Evolutionary conservation across 2,888 invertebrate species (phyloP).

Genomic region (Cryptus viduatorius): DNA sequence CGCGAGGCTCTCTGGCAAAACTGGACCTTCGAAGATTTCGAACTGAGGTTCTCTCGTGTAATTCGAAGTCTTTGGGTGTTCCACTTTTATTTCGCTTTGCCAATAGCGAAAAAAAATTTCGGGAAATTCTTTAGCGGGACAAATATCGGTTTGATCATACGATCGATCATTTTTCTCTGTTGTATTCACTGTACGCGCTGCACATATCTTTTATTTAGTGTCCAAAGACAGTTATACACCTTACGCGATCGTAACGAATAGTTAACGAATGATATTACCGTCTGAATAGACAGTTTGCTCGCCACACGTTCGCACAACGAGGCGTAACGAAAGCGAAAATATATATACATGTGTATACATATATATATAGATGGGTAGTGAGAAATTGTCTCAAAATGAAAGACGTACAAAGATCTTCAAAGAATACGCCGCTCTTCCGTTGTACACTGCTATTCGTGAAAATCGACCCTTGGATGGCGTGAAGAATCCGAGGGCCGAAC

Average conservation of each 20-base stretch:
- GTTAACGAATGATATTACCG: not conserved
- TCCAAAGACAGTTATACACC: not conserved
- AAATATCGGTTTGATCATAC: not conserved
- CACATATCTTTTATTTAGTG: slow-evolving; percentile 3
- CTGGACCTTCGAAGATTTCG: not conserved
- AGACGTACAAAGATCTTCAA: slow-evolving; percentile 54
- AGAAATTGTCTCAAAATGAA: slow-evolving; percentile 31
- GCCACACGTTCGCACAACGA: slow-evolving; percentile 59
- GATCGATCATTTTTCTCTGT: slow-evolving; percentile 1
- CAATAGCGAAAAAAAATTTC: not conserved
- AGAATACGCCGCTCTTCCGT: slow-evolving; percentile 52
- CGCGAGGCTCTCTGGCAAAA: not conserved
- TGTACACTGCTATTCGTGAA: slow-evolving; percentile 33
- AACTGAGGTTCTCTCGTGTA: not conserved
- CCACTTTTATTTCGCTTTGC: not conserved
- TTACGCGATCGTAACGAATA: slow-evolving; percentile 29
- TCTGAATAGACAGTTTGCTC: slow-evolving; percentile 12
- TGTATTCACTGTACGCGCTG: not conserved
- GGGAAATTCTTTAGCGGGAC: slow-evolving; percentile 6
- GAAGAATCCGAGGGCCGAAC: slow-evolving; percentile 61
- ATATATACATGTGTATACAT: not conserved
- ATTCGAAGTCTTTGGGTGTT: not conserved
- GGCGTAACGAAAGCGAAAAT: slow-evolving; percentile 62
- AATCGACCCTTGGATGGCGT: slow-evolving; percentile 52
- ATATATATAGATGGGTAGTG: slow-evolving; percentile 12